Evolutionary conservation across 2,888 invertebrate species (phyloP), one percentile per base, ranked within the genome.

Genomic region (Clanis bilineata): DNA sequence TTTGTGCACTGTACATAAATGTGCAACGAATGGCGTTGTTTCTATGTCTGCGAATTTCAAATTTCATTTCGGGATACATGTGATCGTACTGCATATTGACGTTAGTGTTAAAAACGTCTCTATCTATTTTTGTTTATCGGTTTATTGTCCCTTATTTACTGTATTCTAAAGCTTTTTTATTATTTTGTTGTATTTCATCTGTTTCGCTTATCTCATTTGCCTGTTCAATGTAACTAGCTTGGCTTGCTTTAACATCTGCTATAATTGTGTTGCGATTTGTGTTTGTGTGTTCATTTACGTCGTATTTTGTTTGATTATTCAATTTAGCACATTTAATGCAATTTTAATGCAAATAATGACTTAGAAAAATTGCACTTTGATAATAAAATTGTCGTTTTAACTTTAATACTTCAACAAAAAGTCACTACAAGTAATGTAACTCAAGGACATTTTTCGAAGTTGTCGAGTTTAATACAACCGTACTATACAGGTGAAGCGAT

Each of bases 401-500:
- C 9, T n/a, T 15, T 39, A 39, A 39, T 39, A 39, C 39, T 39
- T 4, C n/a, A 39, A 6, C 41, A 41, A 41, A 5, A 36, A 36
- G 12, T 41, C 18, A 18, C 41, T 41, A 32, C 32, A 39, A 15
- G 6, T 39, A 15, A 18, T 41, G 15, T 15, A 41, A 41, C 2
- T 41, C 41, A 12, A 36, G 36, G 36, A 36, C 36, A 41, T 41
- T 15, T 41, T 41, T 41, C 41, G 5, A 18, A 41, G 90, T 88
- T 80, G 72, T 70, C 74, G 18, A 43, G 43, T 56, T 39, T 68
- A 74, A 73, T 39, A 23, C 0, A 36, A 22, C 41, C 59, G 64
- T 64, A 60, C 67, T 59, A 57, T 65, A 69, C 80, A 98, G 98
- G 98, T 94, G 98, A 98, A 94, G 97, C 97, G 66, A 95, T 98